Base-by-base conservation (phyloP, 2,113 vertebrate species). In the Melierax canorus region DNA sequence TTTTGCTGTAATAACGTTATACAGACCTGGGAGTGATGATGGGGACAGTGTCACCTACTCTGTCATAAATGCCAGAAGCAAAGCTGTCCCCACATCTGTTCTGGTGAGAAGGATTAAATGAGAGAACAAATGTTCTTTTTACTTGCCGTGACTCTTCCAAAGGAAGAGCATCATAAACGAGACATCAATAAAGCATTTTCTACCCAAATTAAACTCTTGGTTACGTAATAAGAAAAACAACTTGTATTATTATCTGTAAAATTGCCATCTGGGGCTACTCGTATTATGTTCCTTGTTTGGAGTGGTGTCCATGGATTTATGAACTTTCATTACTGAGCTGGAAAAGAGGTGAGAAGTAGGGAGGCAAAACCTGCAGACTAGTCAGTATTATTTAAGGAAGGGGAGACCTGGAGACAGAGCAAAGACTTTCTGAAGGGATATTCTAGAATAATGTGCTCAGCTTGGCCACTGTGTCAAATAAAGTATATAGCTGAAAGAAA, bases 361-460 rank as follows among this genome's bases (percentile, higher is more conserved):
- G 51, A 85, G 60, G 56, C 24, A 95, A 94, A 96, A 91, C 16
- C 7, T 90, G 60, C 73, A 85, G 51, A 60, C 34, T 56, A 64
- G 27, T 63, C 80, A 92, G 48, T 68, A 41, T 68, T 92, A 75
- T 87, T 96, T 91, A 89, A 96, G 51, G 64, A 85, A 87, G 18
- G 36, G 81, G 74, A 90, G 43, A 87, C 34, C 60, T 82, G 84
- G 92, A 95, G 36, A 53, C 27, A 75, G 56, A 46, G 36, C 32
- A 89, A 53, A 81, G 60, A 34, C 22, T 51, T 96, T 95, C 72
- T 89, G 80, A 86, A 67, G 64, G 74, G 56, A 29, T 91, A 56
- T 78, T 91, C 60, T 87, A 62, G 88, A 94, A 92, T 85, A 75
- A 60, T 41, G 36, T 43, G 39, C 64, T 94, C 77, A 48, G 69